Conservation (phyloP, 2,113 vertebrate genomes). For the Phaethornis superciliosus region DNA sequence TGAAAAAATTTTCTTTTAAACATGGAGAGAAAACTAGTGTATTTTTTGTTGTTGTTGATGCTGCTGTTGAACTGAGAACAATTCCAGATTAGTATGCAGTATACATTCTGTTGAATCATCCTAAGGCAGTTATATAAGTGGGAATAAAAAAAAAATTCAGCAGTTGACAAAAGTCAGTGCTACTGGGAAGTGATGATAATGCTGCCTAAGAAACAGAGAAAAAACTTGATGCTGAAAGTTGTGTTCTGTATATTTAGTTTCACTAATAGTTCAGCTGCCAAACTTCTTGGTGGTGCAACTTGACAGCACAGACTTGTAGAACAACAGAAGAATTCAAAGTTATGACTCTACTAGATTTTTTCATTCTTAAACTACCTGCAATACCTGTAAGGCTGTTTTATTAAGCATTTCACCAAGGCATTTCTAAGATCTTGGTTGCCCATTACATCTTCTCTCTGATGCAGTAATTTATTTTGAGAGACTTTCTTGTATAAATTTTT, state of each 20-base stretch:
- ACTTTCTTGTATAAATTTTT: not conserved
- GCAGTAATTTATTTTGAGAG: slow-evolving; percentile 37
- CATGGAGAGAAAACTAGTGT: not conserved
- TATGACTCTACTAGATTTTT: slow-evolving; percentile 51
- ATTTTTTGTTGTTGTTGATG: not conserved
- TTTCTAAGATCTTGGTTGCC: slow-evolving; percentile 3
- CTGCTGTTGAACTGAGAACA: slow-evolving; percentile 16
- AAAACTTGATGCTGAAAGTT: slow-evolving; percentile 18
- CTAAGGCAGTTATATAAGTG: slow-evolving; percentile 17
- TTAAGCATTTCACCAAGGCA: slow-evolving; percentile 52
- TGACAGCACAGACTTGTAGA: slow-evolving; percentile 62
- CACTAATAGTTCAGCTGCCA: slow-evolving; percentile 68
- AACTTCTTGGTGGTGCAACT: slow-evolving; percentile 56
- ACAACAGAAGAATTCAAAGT: slow-evolving; percentile 65
- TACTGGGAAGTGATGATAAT: slow-evolving; percentile 58
- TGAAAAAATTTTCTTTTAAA: not conserved
- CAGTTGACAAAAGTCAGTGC: slow-evolving; percentile 44
- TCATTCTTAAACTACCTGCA: slow-evolving; percentile 37
- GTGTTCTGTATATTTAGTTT: slow-evolving; percentile 52
- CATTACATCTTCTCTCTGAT: slow-evolving; percentile 39
- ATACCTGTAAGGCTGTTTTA: slow-evolving; percentile 61
- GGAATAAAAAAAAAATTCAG: slow-evolving; percentile 47
- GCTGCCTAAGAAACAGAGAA: slow-evolving; percentile 46
- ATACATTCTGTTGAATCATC: slow-evolving; percentile 21
- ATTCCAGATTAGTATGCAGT: not conserved